Evolutionary conservation across 2,113 vertebrate genomes (phyloP).

Genomic region (Anolis sagrei): DNA sequence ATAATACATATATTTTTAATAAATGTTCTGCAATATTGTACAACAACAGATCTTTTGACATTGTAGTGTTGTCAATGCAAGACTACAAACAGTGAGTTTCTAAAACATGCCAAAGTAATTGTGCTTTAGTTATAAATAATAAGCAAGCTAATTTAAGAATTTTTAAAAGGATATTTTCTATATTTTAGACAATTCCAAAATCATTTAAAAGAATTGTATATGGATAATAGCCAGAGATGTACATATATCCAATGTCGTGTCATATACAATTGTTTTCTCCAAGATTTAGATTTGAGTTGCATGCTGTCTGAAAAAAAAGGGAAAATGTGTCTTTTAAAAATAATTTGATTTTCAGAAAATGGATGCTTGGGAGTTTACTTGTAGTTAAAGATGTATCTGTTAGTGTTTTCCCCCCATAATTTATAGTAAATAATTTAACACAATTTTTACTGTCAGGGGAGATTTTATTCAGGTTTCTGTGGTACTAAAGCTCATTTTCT

Average conservation of each 20-base stretch:
- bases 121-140: background rate
- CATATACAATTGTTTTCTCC: background rate
- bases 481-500: background rate
- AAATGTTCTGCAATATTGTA: background rate
- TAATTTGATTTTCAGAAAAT: background rate
- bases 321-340: background rate
- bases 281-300: background rate
- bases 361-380: constrained; percentile 1
- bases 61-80: background rate
- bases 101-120: background rate
- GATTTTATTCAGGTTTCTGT: background rate
- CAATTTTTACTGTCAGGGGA: background rate
- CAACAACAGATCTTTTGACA: background rate
- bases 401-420: background rate
- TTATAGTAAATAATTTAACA: background rate
- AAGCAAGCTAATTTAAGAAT: background rate
- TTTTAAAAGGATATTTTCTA: background rate
- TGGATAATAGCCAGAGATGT: background rate
- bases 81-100: background rate
- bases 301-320: background rate
- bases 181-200: background rate
- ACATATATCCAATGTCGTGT: background rate
- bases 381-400: background rate
- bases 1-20: background rate
- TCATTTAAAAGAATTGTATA: too few species aligned